phyloP scores from a whole-genome alignment of 2,113 vertebrate genomes.

The Scatophagus argus region DNA sequence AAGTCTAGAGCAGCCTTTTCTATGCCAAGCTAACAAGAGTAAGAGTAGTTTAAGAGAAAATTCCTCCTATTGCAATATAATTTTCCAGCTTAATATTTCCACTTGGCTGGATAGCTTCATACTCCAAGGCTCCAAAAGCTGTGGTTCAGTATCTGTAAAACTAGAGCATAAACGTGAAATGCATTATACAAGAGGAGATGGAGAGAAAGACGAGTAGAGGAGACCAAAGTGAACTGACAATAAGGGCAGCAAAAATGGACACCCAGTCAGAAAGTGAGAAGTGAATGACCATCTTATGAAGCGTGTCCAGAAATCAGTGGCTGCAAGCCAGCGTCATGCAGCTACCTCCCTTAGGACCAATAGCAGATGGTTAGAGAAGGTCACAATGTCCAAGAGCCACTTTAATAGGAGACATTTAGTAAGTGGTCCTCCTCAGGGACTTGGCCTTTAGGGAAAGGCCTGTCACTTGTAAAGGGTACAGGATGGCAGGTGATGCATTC shows the following conservation, averaged over 20 bases:
- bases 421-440: conserved; percentile 39
- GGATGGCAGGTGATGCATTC: conserved; percentile 32
- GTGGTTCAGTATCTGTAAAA: neutral
- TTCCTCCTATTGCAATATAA: neutral
- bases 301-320: conserved; percentile 49
- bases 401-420: conserved; percentile 67
- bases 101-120: neutral
- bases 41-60: neutral
- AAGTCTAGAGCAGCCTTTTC: conserved; percentile 9
- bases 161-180: neutral
- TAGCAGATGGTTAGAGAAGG: conserved; percentile 56
- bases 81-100: conserved; percentile 12
- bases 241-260: neutral
- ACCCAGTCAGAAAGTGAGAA: conserved; percentile 17
- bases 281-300: conserved; percentile 15
- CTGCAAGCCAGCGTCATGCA: conserved; percentile 37
- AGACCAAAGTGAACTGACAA: conserved; percentile 17
- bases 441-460: conserved; percentile 50
- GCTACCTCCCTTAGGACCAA: conserved; percentile 34
- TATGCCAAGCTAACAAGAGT: neutral
- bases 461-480: conserved; percentile 56
- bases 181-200: neutral
- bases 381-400: conserved; percentile 57
- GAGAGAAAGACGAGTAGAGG: neutral
- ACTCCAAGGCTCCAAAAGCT: conserved; percentile 10